These are phyloP conservation scores for Leptopterna dolabrata DNA, from an alignment of 2,888 invertebrate species.

Conservation along the genomic window DNA sequence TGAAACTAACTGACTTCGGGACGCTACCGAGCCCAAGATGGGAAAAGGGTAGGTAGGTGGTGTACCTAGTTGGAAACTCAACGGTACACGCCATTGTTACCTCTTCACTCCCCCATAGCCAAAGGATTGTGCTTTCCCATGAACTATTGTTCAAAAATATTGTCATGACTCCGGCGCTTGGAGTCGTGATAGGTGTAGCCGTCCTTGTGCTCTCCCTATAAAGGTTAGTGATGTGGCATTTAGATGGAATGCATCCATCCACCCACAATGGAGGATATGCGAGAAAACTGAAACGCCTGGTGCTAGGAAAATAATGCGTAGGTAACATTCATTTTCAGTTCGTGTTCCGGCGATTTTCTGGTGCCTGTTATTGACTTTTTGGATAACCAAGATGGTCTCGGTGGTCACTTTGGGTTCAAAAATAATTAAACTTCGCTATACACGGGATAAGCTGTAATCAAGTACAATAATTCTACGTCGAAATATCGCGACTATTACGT, in stretches of 20 bases:
- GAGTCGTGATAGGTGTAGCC: conserved; percentile 53
- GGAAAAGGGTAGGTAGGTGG: neutral
- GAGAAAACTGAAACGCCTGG: neutral
- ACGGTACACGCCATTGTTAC: neutral
- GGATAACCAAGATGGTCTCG: neutral
- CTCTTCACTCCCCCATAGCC: neutral
- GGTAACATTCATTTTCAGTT: neutral
- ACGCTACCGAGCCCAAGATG: no score
- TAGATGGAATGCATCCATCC: conserved; percentile 50
- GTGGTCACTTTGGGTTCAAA: no score
- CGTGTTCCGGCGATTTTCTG: neutral
- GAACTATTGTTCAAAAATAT: conserved; percentile 53
- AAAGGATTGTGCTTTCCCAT: conserved; percentile 42
- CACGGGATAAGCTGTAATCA: no score
- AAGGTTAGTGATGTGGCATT: conserved; percentile 54
- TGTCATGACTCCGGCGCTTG: conserved; percentile 47
- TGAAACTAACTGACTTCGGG: no score
- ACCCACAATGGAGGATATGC: conserved; percentile 23
- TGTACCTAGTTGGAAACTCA: no score
- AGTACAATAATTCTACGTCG: no score
- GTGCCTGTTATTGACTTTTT: neutral
- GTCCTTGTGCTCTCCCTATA: conserved; percentile 48
- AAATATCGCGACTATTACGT: no score
- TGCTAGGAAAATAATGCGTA: neutral
- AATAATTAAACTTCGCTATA: no score